These are phyloP conservation scores for Chlorodrepanis virens DNA, from an alignment of 2,113 vertebrate species.

Conservation along the genomic window DNA sequence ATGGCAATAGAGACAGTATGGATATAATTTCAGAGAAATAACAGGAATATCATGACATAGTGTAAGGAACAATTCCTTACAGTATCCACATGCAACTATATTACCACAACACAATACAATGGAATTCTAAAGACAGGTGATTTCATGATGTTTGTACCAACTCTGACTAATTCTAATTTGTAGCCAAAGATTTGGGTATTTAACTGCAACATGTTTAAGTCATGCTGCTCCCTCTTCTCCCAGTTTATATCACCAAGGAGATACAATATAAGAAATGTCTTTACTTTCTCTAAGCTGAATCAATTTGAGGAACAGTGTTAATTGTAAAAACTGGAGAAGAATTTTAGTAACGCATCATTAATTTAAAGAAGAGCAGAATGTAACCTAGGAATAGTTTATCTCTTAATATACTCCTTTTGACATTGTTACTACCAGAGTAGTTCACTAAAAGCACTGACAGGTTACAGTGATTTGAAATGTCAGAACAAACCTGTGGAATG, in stretches of 20 bases:
- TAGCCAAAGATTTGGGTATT: background rate
- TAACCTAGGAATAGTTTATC: background rate
- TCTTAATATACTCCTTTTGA: background rate
- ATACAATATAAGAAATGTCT: background rate
- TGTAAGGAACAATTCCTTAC: background rate
- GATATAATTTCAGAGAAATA: background rate
- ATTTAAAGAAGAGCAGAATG: background rate
- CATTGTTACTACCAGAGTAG: background rate
- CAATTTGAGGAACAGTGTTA: background rate
- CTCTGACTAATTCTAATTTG: constrained; percentile 34
- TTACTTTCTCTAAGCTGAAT: background rate
- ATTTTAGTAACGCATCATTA: constrained; percentile 20
- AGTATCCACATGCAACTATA: background rate
- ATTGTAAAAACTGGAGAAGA: constrained; percentile 1
- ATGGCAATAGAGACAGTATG: background rate
- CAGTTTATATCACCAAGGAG: background rate
- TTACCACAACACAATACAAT: background rate
- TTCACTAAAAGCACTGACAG: background rate
- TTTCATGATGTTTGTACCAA: background rate
- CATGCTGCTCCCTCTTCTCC: background rate
- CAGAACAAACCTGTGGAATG: background rate
- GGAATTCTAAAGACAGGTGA: background rate
- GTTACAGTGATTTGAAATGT: background rate
- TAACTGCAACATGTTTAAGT: background rate
- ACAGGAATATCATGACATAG: background rate